Evolutionary conservation across 2,113 vertebrate genomes (phyloP), one percentile per base, ranked within the genome.

Genomic region (Corydoras maculifer): DNA sequence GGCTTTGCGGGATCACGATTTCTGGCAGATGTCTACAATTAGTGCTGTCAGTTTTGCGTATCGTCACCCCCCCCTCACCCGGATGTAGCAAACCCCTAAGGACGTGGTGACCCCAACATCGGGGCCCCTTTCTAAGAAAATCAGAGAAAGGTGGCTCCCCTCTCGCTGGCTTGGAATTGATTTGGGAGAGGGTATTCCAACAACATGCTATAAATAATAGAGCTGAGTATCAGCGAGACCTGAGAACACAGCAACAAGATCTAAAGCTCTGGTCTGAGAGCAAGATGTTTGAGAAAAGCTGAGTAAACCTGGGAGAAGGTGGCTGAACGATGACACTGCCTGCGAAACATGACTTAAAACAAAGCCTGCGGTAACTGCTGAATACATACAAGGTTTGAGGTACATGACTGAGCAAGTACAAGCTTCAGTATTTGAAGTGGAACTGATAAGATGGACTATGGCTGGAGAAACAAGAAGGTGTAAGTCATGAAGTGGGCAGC

Each of bases 11-110:
- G 78, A 78, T 29, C 73, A 70, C 77, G 61, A 73, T 81, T 75
- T 82, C 80, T 79, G 60, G 78, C 87, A 88, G 79, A 85, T 88
- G 86, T 84, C 85, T 78, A 82, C 83, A 85, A 89, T 89, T 89
- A 89, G 82, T 62, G 51, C 78, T 82, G 84, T 87, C 81, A 78
- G 78, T 79, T 84, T 79, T 59, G 63, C 70, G 76, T 74, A 87
- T 81, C 57, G 76, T 88, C 85, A 85, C 35, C 35, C 35, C 35
- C 35, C 35, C 35, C 18, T 25, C 77, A 79, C 62, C 69, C 72
- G 69, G 78, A 74, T 63, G 84, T 77, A 54, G 18, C 77, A 53
- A 75, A 78, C 78, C 79, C 55, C 70, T 50, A 68, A 60, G 69
- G 60, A 70, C 73, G 9, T 14, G 3, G 50, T 72, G 70, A 65